Conservation (phyloP, 1,140 invertebrate species). For the Oncopodura yosiiana region DNA sequence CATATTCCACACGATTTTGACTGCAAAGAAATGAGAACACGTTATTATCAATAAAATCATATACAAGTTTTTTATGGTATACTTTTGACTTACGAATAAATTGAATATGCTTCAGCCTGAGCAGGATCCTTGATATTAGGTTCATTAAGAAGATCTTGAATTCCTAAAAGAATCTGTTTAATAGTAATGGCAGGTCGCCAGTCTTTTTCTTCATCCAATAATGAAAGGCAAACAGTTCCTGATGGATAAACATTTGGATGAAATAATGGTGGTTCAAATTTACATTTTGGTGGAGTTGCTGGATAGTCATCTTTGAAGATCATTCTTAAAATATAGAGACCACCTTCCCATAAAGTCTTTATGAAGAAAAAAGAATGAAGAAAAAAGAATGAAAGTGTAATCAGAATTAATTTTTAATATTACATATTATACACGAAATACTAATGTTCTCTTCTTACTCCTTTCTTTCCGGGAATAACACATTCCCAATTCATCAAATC, state of each 20-base stretch:
- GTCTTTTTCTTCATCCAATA: slow-evolving; percentile 98
- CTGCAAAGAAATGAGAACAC: slow-evolving; percentile 50
- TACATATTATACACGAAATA: background rate
- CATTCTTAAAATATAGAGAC: slow-evolving; percentile 93
- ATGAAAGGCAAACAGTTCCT: slow-evolving; percentile 90
- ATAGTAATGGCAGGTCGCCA: slow-evolving; percentile 99
- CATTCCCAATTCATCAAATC: slow-evolving; percentile 99
- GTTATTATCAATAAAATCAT: slow-evolving; percentile 19
- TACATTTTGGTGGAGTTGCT: slow-evolving; percentile 99
- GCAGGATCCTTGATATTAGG: slow-evolving; percentile 99
- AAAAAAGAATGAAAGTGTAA: too few relatives aligned
- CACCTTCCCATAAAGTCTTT: slow-evolving; percentile 93
- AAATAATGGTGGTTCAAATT: slow-evolving; percentile 98
- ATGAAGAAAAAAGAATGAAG: too few relatives aligned
- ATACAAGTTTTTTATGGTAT: background rate
- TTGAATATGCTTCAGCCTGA: slow-evolving; percentile 98
- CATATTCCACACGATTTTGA: slow-evolving; percentile 95
- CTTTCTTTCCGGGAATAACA: slow-evolving; percentile 97
- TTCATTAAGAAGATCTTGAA: slow-evolving; percentile 96
- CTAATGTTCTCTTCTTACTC: slow-evolving; percentile 47
- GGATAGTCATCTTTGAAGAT: slow-evolving; percentile 99
- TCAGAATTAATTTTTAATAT: too few relatives aligned
- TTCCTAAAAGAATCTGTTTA: slow-evolving; percentile 96
- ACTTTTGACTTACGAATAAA: slow-evolving; percentile 67
- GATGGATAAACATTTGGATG: slow-evolving; percentile 99